A percentile compares a stretch with the other conserved stretches of the same genome.
These are phyloP conservation scores for Temnothorax nylanderi DNA, from an alignment of 1,140 invertebrate species.

Conservation along the genomic window DNA sequence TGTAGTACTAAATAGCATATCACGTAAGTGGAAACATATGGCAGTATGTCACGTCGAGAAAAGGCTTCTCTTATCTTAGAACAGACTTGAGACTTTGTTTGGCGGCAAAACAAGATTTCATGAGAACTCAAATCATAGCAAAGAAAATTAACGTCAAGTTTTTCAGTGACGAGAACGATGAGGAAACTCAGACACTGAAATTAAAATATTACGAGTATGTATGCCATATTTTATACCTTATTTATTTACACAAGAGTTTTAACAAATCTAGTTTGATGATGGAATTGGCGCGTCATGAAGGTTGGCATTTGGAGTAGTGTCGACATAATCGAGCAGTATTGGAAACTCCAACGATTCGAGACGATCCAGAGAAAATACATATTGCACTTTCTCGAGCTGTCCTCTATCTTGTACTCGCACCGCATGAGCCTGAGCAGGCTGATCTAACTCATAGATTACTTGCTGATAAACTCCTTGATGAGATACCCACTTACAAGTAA, in stretches of 20 bases:
- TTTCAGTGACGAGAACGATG: constrained; percentile 96
- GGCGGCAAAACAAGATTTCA: constrained; percentile 98
- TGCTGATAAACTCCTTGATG: constrained; percentile 95
- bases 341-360: constrained; percentile 90
- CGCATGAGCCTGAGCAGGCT: constrained; percentile 98
- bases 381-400: constrained; percentile 94
- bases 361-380: constrained; percentile 88
- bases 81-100: constrained; percentile 99
- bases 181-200: constrained; percentile 93
- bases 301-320: constrained; percentile 96
- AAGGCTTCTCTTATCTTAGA: constrained; percentile 99
- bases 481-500: constrained; percentile 96
- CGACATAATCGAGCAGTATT: constrained; percentile 96
- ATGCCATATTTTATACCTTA: not conserved
- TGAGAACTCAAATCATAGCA: constrained; percentile 99
- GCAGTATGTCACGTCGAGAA: constrained; percentile 99
- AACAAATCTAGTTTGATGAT: constrained; percentile 94
- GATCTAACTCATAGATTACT: constrained; percentile 97
- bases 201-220: constrained; percentile 94
- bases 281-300: constrained; percentile 97
- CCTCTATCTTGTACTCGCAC: constrained; percentile 96
- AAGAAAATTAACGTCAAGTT: constrained; percentile 99
- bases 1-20: not conserved
- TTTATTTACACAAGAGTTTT: not conserved
- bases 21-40: constrained; percentile 97